Conservation (phyloP, 2,888 invertebrate species). For the Eupithecia abbreviata region DNA sequence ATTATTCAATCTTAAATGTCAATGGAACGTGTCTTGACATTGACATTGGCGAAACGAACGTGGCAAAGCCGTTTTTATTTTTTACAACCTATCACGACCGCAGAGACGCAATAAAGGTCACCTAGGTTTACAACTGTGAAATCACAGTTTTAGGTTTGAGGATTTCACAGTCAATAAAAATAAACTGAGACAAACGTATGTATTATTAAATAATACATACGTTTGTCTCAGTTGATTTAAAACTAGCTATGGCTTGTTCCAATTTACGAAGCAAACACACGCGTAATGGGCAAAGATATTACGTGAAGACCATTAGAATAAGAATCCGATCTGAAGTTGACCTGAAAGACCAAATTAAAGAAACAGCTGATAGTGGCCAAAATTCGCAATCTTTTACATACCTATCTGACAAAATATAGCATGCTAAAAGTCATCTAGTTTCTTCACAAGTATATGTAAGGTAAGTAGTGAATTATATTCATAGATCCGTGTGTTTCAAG, state of each 20-base stretch:
- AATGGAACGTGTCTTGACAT: slow-evolving; percentile 31
- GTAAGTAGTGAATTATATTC: neutral
- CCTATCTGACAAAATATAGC: neutral
- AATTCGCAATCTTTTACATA: neutral
- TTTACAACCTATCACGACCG: slow-evolving; percentile 6
- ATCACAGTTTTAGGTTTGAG: neutral
- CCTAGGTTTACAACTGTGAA: neutral
- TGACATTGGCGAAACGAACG: slow-evolving; percentile 41
- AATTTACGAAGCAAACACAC: slow-evolving; percentile 6
- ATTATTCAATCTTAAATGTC: slow-evolving; percentile 12
- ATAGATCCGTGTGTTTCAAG: slow-evolving; percentile 33
- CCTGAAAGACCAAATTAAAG: neutral
- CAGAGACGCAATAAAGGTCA: slow-evolving; percentile 20
- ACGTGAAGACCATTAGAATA: neutral
- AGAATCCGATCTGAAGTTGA: neutral
- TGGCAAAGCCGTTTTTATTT: slow-evolving; percentile 29
- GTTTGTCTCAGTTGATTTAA: slow-evolving; percentile 7
- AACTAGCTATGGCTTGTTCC: neutral
- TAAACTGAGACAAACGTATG: too few relatives aligned
- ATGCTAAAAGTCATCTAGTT: neutral
- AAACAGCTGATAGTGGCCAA: neutral
- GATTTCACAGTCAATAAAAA: too few relatives aligned
- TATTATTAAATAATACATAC: neutral
- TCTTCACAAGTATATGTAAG: neutral
- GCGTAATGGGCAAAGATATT: neutral